Conservation (phyloP, 1,140 invertebrate genomes). For the Papilio dardanus region DNA sequence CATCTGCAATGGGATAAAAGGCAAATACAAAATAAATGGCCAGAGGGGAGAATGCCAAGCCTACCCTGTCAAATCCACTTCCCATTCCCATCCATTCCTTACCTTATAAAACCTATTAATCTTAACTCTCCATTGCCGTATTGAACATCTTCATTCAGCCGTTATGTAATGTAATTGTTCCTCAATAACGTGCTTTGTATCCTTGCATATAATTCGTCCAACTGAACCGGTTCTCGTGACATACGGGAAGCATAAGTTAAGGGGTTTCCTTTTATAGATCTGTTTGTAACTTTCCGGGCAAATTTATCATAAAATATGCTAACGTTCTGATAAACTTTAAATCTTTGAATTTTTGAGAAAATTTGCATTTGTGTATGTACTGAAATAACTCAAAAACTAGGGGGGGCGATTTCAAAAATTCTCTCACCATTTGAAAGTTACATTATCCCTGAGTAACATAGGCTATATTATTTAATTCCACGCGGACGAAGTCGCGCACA, state of each 20-base stretch:
- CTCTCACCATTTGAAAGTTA: too few relatives aligned
- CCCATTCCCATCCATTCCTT: neutral
- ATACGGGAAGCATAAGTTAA: slow-evolving; percentile 3
- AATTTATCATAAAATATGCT: neutral
- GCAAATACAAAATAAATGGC: too few relatives aligned
- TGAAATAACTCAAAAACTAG: too few relatives aligned
- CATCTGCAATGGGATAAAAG: too few relatives aligned
- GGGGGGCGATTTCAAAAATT: too few relatives aligned
- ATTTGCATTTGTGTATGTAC: too few relatives aligned
- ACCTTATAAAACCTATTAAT: neutral
- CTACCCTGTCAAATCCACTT: neutral
- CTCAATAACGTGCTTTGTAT: neutral
- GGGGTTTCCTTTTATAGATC: neutral
- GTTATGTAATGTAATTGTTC: neutral
- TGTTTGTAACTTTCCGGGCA: neutral
- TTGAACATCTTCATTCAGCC: neutral
- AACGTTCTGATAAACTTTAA: neutral
- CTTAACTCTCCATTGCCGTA: neutral
- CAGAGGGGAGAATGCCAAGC: neutral
- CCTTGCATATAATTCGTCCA: neutral
- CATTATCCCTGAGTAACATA: too few relatives aligned
- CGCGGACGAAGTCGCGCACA: too few relatives aligned
- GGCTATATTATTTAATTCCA: too few relatives aligned
- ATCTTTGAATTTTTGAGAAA: too few relatives aligned
- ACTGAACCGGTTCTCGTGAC: neutral